Evolutionary conservation across 2,888 invertebrate species (phyloP).

Genomic region (Penaeus monodon): DNA sequence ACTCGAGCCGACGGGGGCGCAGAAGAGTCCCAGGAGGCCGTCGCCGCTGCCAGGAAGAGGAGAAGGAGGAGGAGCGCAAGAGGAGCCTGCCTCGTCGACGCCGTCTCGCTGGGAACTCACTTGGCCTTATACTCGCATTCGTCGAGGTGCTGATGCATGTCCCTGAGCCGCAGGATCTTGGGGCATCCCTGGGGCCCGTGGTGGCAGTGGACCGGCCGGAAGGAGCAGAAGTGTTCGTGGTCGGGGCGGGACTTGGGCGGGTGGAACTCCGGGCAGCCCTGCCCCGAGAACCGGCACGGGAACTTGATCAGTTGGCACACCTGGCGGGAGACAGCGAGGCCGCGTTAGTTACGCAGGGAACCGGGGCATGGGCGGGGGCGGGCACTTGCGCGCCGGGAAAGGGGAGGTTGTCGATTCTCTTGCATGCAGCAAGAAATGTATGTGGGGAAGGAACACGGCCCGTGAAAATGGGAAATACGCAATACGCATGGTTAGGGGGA

Average conservation of each 20-base stretch:
- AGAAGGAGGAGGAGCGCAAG: background rate
- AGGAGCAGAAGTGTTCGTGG: conserved; percentile 65
- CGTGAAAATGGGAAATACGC: too few species aligned
- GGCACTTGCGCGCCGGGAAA: too few species aligned
- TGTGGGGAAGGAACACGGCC: too few species aligned
- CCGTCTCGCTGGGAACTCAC: background rate
- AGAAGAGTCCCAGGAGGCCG: too few species aligned
- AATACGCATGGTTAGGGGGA: too few species aligned
- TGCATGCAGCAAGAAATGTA: too few species aligned
- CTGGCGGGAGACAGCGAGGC: conserved; percentile 30
- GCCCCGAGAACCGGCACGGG: conserved; percentile 62
- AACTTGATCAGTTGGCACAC: conserved; percentile 64
- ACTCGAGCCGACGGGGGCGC: too few species aligned
- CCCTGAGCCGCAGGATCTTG: conserved; percentile 55
- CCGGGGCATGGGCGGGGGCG: background rate
- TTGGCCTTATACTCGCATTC: conserved; percentile 56
- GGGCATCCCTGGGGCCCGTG: conserved; percentile 62
- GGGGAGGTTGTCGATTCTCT: too few species aligned
- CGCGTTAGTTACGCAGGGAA: background rate
- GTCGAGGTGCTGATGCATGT: conserved; percentile 62
- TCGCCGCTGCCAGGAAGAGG: background rate
- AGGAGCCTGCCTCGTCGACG: too few species aligned
- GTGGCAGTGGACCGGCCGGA: conserved; percentile 65
- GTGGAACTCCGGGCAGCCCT: conserved; percentile 64
- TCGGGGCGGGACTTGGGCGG: conserved; percentile 47